Evolutionary conservation across 2,113 vertebrate genomes (phyloP), one percentile per base, ranked within the genome.

Genomic region (Antigone vipio): DNA sequence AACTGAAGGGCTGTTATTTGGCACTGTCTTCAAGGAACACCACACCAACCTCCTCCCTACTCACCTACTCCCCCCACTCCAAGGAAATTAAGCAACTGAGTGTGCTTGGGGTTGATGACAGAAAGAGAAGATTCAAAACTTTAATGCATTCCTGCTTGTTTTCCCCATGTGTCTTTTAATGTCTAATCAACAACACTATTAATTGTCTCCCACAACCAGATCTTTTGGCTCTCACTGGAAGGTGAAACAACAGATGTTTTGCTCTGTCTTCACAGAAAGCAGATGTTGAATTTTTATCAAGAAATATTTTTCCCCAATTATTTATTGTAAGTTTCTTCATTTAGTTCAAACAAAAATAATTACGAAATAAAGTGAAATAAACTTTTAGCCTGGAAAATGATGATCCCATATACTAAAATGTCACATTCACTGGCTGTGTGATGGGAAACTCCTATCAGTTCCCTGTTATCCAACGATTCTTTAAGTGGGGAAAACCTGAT

Each of bases 171-270:
- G 12, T 59, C 52, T 72, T 89, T 74, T 63, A 81, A 67, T 7
- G 6, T 11, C 44, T 21, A 27, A 59, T 32, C 69, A 71, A 44
- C n/a, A 73, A 6, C 11, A 32, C 12, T n/a, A 32, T 27, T 34
- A 63, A 74, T 8, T 59, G 38, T 27, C 50, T 81, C 56, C 52
- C 32, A n/a, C 9, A 80, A 55, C 17, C 17, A 73, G 60, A 67
- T 80, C 77, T 47, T 83, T 47, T 71, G 38, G 7, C 67, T 71
- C 59, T 75, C 62, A 47, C 40, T 56, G 64, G 21, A 81, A 92
- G 56, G 83, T 84, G 68, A 94, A 86, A 74, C 17, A 88, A 34
- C n/a, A 92, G 89, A 92, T 80, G 45, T 67, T 95, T 78, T 81
- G 38, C 44, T 83, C n/a, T 35, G 23, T 50, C 67, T 83, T 90